Percentiles rank a stretch among this genome's conserved stretches.
Evolutionary conservation across 2,113 vertebrate species (phyloP).

Genomic region (Odontophorus gujanensis): DNA sequence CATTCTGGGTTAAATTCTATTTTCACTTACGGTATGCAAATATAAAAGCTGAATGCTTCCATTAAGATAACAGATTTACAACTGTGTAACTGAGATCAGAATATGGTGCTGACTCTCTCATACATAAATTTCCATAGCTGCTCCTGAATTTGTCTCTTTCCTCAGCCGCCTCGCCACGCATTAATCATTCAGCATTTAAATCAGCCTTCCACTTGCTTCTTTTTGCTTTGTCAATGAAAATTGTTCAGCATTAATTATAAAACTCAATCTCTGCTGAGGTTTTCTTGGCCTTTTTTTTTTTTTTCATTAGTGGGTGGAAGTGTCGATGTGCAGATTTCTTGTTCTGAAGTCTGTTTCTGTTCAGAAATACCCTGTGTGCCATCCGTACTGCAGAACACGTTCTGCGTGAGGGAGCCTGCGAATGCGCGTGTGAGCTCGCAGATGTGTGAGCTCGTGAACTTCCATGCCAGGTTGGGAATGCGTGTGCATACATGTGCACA

Average conservation of each 20-base stretch:
- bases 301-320: constrained; percentile 66
- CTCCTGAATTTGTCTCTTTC: constrained; percentile 52
- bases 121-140: constrained; percentile 61
- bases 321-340: constrained; percentile 67
- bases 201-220: constrained; percentile 59
- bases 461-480: constrained; percentile 5
- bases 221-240: constrained; percentile 79
- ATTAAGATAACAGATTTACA: constrained; percentile 73
- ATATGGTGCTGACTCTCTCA: constrained; percentile 55
- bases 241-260: constrained; percentile 74
- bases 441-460: constrained; percentile 19
- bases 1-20: constrained; percentile 56
- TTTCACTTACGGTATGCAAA: constrained; percentile 68
- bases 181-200: constrained; percentile 72
- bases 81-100: constrained; percentile 68
- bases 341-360: constrained; percentile 22
- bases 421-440: constrained; percentile 29
- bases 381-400: constrained; percentile 5
- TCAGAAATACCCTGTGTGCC: constrained; percentile 56
- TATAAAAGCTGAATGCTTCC: constrained; percentile 58
- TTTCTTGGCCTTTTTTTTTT: constrained; percentile 53
- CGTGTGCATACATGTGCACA: constrained; percentile 44
- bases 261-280: constrained; percentile 63
- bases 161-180: constrained; percentile 32
- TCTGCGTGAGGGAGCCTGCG: neutral